Evolutionary conservation across 2,888 invertebrate genomes (phyloP).

Genomic region (Drosophila rellima): DNA sequence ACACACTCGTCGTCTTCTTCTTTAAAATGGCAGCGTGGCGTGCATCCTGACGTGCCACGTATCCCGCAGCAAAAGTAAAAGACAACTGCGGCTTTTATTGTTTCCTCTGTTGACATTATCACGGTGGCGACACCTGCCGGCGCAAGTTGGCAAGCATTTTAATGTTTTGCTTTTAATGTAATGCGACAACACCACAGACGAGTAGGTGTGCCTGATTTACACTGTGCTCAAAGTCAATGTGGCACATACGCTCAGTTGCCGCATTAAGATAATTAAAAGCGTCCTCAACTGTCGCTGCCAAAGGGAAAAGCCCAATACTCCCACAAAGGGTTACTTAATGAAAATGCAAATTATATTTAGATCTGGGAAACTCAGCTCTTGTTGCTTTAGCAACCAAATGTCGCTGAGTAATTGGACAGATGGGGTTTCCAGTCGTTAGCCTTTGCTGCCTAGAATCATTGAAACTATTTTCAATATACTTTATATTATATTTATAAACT

Average conservation of each 20-base stretch:
- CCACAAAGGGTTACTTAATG: conserved; percentile 40
- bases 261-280: conserved; percentile 74
- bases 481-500: too few relatives aligned
- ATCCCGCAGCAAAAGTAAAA: conserved; percentile 62
- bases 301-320: conserved; percentile 13
- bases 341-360: conserved; percentile 38
- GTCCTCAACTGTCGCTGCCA: conserved; percentile 14
- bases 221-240: conserved; percentile 59
- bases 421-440: conserved; percentile 17
- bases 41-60: conserved; percentile 48
- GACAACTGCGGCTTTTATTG: conserved; percentile 78
- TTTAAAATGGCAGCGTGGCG: conserved; percentile 39
- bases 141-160: conserved; percentile 61
- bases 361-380: conserved; percentile 1
- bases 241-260: conserved; percentile 53
- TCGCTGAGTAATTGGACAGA: conserved; percentile 40
- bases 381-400: conserved; percentile 42
- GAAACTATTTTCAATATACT: too few relatives aligned
- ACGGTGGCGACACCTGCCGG: conserved; percentile 71
- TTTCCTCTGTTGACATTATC: conserved; percentile 80
- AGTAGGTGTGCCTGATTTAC: conserved; percentile 30
- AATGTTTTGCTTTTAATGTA: conserved; percentile 70
- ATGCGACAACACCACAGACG: conserved; percentile 36
- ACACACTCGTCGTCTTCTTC: conserved; percentile 31
- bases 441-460: background rate